Percentiles rank a stretch among this genome's conserved stretches.
These are phyloP conservation scores for Calephelis virginiensis DNA, from an alignment of 1,140 invertebrate genomes.

Conservation along the genomic window DNA sequence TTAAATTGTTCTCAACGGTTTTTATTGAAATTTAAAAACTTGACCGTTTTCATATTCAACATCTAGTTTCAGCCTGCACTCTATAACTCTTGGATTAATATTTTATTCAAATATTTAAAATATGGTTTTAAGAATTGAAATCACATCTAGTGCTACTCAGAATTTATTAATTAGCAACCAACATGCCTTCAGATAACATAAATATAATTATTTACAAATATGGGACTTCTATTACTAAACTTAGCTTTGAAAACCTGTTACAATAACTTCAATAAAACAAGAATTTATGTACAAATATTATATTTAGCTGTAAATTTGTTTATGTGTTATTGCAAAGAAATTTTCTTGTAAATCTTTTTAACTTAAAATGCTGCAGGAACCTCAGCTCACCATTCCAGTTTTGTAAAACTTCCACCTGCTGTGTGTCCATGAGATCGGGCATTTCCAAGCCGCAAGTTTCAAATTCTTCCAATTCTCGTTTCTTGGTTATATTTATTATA, in stretches of 20 bases:
- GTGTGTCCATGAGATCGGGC: slow-evolving; percentile 80
- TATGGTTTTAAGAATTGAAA: too few relatives aligned
- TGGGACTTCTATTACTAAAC: too few relatives aligned
- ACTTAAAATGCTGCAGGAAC: slow-evolving; percentile 83
- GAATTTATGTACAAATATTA: background rate
- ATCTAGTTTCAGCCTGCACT: too few relatives aligned
- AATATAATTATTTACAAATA: too few relatives aligned
- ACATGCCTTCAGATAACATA: too few relatives aligned
- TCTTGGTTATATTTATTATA: slow-evolving; percentile 84
- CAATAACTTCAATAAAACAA: background rate
- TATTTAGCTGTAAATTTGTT: slow-evolving; percentile 46
- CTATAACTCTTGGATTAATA: too few relatives aligned
- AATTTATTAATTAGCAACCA: too few relatives aligned
- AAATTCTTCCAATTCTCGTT: slow-evolving; percentile 85
- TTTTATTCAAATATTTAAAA: too few relatives aligned
- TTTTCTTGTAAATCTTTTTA: slow-evolving; percentile 80
- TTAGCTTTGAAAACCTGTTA: background rate
- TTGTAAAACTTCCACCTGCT: slow-evolving; percentile 80
- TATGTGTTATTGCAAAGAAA: slow-evolving; percentile 34
- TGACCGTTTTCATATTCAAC: too few relatives aligned
- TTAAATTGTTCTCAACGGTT: too few relatives aligned
- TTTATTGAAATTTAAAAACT: too few relatives aligned
- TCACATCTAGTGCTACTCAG: too few relatives aligned
- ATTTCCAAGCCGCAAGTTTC: slow-evolving; percentile 86
- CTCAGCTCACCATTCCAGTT: slow-evolving; percentile 84